These are phyloP conservation scores for Megaustenia siamemsis DNA, from an alignment of 2,888 invertebrate species.

Conservation along the genomic window DNA sequence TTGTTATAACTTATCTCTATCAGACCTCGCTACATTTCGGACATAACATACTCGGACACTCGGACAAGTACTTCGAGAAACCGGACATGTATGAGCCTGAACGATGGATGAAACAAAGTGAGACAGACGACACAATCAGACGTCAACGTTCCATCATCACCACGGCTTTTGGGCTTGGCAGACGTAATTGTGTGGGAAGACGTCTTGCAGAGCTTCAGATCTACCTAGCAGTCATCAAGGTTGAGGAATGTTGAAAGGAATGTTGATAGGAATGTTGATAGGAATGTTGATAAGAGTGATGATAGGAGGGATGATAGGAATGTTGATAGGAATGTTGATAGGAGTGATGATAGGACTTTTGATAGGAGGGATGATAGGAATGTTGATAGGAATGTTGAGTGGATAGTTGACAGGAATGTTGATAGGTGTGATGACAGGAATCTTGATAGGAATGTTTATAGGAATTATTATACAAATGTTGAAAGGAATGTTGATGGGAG, in stretches of 20 bases:
- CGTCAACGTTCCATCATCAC: slow-evolving; percentile 58
- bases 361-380: too few species aligned
- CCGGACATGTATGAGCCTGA: slow-evolving; percentile 64
- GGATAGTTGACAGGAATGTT: too few species aligned
- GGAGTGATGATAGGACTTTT: neutral
- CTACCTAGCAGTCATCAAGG: slow-evolving; percentile 59
- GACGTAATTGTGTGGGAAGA: slow-evolving; percentile 75
- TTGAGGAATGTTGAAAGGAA: slow-evolving; percentile 5
- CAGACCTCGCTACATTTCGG: slow-evolving; percentile 53
- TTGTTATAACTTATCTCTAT: neutral
- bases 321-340: neutral
- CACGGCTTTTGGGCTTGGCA: slow-evolving; percentile 68
- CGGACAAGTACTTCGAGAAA: slow-evolving; percentile 57
- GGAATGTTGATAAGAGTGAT: neutral
- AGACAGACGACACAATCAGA: slow-evolving; percentile 32
- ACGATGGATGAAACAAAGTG: slow-evolving; percentile 62
- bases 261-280: neutral
- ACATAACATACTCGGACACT: slow-evolving; percentile 47
- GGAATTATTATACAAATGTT: too few species aligned
- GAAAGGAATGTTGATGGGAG: too few species aligned
- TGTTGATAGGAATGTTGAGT: neutral
- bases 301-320: too few species aligned
- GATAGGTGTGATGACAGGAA: neutral
- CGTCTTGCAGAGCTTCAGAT: slow-evolving; percentile 81
- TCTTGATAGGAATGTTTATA: neutral